Evolutionary conservation across 2,797 vertebrate species (phyloP), one percentile per base, ranked within the genome.

Genomic region (Kryptopterus vitreolus): DNA sequence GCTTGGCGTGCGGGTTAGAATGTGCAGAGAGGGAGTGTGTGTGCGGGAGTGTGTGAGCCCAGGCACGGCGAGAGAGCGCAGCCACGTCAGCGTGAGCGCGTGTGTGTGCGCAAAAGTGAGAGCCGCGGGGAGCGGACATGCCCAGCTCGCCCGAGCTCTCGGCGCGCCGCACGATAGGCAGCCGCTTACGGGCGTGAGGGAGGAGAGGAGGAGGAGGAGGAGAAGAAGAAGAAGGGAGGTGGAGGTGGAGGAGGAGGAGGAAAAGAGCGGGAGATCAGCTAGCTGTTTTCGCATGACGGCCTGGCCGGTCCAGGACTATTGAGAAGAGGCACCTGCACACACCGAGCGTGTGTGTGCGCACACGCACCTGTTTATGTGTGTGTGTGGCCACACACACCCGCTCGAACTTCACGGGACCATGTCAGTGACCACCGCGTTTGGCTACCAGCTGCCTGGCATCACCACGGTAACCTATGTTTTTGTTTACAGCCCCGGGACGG

Each of bases 391-490:
- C 86, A 22, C 81, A 62, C 66, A 3, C 70, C 82, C 31, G 75
- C 81, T 81, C 76, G 26, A 63, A 38, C 33, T 76, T 92, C 88
- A 89, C 86, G 86, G 90, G 72, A 90, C 89, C 90, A 94, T 94
- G 93, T 91, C 93, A 70, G 92, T 93, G 89, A 93, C 93, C 88
- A 91, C 93, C 2, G 94, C 93, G 89, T 94, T 95, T 91, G 91
- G 94, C 89, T 95, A 93, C 91, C 94, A 95, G 90, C 93, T 95
- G 88, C 94, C 95, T 82, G 95, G 95, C 90, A 94, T 96, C 92
- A 96, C 95, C 90, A 96, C 95, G 92, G 95, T 97, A 94, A 98
- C 96, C 86, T 97, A 97, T 95, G 96, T 98, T 92, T 98, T 98
- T 95, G 96, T 97, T 95, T 97, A 96, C 96, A 98, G 96, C 95